A percentile compares a stretch with the other conserved stretches of the same genome.
Evolutionary conservation across 1,140 invertebrate species (phyloP).

Genomic region (Metopolophium dirhodum): DNA sequence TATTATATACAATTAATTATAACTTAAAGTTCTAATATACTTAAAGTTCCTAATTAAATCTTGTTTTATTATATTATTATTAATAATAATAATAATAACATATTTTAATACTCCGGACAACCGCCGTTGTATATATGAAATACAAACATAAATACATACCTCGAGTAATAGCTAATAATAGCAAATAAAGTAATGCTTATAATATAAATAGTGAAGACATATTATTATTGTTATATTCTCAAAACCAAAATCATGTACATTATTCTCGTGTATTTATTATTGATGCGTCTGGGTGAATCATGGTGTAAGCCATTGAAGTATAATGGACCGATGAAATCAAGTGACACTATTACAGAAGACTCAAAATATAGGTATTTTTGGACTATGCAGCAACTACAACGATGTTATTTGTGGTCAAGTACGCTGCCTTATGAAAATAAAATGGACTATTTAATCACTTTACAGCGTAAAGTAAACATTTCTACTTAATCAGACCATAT

Average conservation of each 20-base stretch:
- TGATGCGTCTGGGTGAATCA: neutral
- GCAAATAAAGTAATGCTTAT: too few species aligned
- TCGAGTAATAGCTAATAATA: too few species aligned
- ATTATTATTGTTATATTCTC: too few species aligned
- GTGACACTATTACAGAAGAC: neutral
- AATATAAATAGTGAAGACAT: too few species aligned
- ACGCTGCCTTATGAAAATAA: neutral
- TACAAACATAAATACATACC: neutral
- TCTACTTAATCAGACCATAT: too few species aligned
- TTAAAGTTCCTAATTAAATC: too few species aligned
- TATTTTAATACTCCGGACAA: neutral
- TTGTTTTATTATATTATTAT: neutral
- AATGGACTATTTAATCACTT: neutral
- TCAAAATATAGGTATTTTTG: neutral
- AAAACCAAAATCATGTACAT: neutral
- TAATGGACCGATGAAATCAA: neutral
- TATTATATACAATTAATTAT: neutral
- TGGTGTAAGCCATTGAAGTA: too few species aligned
- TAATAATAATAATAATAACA: neutral
- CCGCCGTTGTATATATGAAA: neutral
- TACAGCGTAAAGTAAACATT: neutral
- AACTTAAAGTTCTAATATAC: too few species aligned
- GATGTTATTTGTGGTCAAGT: neutral
- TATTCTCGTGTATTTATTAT: neutral
- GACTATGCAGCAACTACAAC: neutral